Conservation (phyloP, 2,888 invertebrate species). For the Lapara coniferarum region DNA sequence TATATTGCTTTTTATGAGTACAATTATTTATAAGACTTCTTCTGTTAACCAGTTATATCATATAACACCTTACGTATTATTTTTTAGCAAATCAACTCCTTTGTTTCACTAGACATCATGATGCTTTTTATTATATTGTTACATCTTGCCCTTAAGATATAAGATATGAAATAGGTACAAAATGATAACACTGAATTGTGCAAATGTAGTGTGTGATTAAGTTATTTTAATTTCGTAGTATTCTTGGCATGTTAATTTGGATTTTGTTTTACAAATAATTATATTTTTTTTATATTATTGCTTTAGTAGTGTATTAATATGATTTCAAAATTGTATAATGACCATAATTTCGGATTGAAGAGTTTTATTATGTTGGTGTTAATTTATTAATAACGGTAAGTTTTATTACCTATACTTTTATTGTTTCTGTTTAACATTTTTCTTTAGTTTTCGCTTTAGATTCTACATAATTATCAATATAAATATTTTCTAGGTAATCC, state of each 20-base stretch:
- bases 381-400: slow-evolving; percentile 74
- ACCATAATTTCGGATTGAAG: slow-evolving; percentile 32
- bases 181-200: slow-evolving; percentile 27
- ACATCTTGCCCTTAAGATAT: slow-evolving; percentile 52
- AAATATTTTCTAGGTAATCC: slow-evolving; percentile 82
- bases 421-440: slow-evolving; percentile 45
- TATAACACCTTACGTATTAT: slow-evolving; percentile 47
- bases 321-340: slow-evolving; percentile 41
- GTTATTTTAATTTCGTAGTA: slow-evolving; percentile 34
- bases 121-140: slow-evolving; percentile 41
- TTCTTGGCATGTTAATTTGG: slow-evolving; percentile 39
- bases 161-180: slow-evolving; percentile 45
- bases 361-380: slow-evolving; percentile 72
- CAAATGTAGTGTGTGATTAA: slow-evolving; percentile 27
- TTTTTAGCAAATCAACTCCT: slow-evolving; percentile 28
- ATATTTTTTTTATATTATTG: slow-evolving; percentile 25
- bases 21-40: slow-evolving; percentile 44
- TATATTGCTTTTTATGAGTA: slow-evolving; percentile 46
- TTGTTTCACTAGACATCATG: slow-evolving; percentile 31
- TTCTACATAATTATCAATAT: slow-evolving; percentile 66
- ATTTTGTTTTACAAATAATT: slow-evolving; percentile 34
- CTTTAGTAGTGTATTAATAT: slow-evolving; percentile 33
- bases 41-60: slow-evolving; percentile 46
- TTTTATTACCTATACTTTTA: slow-evolving; percentile 54
- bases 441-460: slow-evolving; percentile 38